Percentiles rank a stretch among this genome's conserved stretches.
Conservation (phyloP, 2,113 vertebrate genomes). For the Rhinopomastus cyanomelas region DNA sequence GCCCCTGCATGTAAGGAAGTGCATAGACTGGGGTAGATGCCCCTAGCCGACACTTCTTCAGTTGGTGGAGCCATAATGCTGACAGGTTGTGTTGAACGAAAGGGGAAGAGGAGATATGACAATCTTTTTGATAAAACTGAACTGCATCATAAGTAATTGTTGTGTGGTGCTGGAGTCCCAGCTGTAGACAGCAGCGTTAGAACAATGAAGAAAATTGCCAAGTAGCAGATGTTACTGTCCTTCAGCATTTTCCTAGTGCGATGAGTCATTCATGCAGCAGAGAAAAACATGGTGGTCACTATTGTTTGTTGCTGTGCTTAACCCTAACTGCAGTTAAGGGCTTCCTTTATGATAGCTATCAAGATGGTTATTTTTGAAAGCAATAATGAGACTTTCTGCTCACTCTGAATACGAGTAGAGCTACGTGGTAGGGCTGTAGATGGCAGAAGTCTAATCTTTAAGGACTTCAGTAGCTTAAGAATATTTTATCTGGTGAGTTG, state of each 20-base stretch:
- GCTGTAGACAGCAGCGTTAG: neutral
- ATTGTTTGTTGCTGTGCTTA: neutral
- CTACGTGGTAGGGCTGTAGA: neutral
- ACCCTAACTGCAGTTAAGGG: neutral
- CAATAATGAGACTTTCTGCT: neutral
- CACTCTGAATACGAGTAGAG: neutral
- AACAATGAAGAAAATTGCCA: neutral
- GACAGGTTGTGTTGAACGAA: conserved; percentile 19
- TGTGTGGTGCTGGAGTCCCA: neutral
- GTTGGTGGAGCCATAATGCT: conserved; percentile 64
- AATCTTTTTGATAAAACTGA: neutral
- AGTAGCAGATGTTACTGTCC: neutral
- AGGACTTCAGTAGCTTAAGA: neutral
- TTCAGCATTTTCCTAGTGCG: neutral
- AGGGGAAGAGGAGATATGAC: conserved; percentile 29
- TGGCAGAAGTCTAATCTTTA: neutral
- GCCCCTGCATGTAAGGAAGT: neutral
- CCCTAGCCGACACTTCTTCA: conserved; percentile 10
- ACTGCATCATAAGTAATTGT: neutral
- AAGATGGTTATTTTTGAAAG: neutral
- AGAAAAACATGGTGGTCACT: neutral
- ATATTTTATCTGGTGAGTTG: neutral
- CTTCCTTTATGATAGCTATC: neutral
- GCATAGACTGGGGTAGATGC: neutral
- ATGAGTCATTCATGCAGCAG: neutral